Base-by-base conservation (phyloP, 2,797 vertebrate species). In the Pelodytes ibericus region DNA sequence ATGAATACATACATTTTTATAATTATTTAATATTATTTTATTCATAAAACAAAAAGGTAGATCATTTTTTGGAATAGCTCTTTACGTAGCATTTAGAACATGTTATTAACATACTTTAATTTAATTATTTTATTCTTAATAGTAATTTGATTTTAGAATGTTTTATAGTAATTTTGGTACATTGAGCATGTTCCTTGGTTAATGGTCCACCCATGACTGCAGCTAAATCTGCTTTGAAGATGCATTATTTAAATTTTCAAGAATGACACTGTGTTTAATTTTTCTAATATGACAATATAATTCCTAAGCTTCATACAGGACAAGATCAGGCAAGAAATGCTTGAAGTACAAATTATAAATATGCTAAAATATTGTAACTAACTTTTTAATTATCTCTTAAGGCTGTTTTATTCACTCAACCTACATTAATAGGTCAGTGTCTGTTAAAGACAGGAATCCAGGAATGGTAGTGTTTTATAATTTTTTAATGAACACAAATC, bases 371-470 rank as follows among this genome's bases (percentile, higher is more conserved):
- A 31, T 36, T 16, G 26, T 41, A 61, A 64, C 49, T 71, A 24
- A 15, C 36, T 25, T 70, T 70, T 41, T 71, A 69, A 70, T 76
- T 76, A 76, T 29, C 49, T 61, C 67, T 70, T 77, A 58, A 64
- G 67, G 49, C 74, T 13, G 63, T 64, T 44, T 65, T 71, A 77
- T 64, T 64, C 16, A 71, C 9, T 71, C 67, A 65, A 71, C 59
- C 67, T 77, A 20, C 60, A 64, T 24, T 77, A 71, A 77, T 64
- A 71, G 74, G 59, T 58, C 67, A 77, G 49, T 58, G 67, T 77
- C 62, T 70, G 36, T n/a, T 58, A 57, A 64, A 70, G 25, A 56
- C 47, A 36, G 22, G 49, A 27, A 75, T 60, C 25, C 33, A 51
- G 47, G 61, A 70, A 44, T 71, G 59, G 20, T 63, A 64, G 58